Evolutionary conservation across 2,113 vertebrate genomes (phyloP).

Genomic region (Hyaena hyaena): DNA sequence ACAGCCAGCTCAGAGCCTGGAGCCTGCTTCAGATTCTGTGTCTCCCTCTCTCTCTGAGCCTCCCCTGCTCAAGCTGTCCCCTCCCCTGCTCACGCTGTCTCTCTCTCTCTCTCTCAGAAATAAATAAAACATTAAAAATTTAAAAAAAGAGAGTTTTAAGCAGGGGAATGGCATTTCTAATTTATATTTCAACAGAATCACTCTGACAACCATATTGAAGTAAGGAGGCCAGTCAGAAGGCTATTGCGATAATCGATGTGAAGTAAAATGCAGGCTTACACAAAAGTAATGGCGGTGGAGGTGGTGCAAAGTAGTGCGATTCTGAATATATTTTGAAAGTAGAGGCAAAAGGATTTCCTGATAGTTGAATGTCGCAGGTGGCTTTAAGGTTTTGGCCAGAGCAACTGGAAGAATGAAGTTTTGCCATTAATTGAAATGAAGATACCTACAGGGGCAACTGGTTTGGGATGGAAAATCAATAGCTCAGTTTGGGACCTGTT

Average conservation of each 20-base stretch:
- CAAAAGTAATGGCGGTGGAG: background rate
- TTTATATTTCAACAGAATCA: background rate
- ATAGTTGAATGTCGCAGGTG: background rate
- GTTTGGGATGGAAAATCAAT: background rate
- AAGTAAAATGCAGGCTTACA: background rate
- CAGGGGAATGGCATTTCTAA: background rate
- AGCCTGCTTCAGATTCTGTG: too few relatives aligned
- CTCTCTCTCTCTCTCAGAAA: too few relatives aligned
- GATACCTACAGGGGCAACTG: background rate
- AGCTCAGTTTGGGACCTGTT: background rate
- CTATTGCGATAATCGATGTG: background rate
- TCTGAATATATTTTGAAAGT: conserved; percentile 13
- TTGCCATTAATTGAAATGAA: background rate
- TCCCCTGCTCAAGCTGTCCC: too few relatives aligned
- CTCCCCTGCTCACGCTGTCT: too few relatives aligned
- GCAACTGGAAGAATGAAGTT: background rate
- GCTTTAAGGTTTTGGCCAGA: conserved; percentile 12
- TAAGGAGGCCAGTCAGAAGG: background rate
- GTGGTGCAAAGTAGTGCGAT: background rate
- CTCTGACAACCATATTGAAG: background rate
- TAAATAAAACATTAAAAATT: too few relatives aligned
- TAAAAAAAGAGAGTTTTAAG: background rate
- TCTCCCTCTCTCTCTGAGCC: too few relatives aligned
- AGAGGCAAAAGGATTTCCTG: conserved; percentile 38
- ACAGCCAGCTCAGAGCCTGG: too few relatives aligned